phyloP scores from a whole-genome alignment of 2,888 invertebrate species.

The Spisula subtruncata region DNA sequence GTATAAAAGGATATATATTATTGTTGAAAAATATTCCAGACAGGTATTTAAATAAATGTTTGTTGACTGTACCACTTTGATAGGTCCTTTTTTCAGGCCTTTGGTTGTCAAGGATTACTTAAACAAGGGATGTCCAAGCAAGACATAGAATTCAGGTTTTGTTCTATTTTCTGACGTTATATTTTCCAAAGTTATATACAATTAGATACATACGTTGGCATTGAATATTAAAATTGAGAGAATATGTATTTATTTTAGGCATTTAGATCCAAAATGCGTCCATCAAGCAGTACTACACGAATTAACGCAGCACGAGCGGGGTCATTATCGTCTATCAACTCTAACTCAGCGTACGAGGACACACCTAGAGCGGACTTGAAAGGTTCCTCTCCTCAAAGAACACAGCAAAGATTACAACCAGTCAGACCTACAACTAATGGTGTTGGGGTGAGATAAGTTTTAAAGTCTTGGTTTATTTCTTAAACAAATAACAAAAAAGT shows the following conservation, averaged over 20 bases:
- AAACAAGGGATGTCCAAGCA: not conserved
- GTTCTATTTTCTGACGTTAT: no score
- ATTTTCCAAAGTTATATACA: no score
- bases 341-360: slow-evolving; percentile 66
- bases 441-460: slow-evolving; percentile 49
- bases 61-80: no score
- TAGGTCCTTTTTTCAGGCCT: no score
- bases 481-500: no score
- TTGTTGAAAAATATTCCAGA: no score
- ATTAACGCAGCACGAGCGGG: slow-evolving; percentile 80
- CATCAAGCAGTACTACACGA: slow-evolving; percentile 76
- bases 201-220: no score
- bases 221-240: no score
- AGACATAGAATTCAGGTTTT: not conserved
- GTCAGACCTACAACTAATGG: slow-evolving; percentile 64
- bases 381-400: slow-evolving; percentile 60
- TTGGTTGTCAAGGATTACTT: no score
- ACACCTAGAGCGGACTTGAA: slow-evolving; percentile 64
- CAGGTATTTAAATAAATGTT: not conserved
- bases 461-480: not conserved
- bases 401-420: slow-evolving; percentile 52
- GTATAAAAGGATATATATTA: no score
- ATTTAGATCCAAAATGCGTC: slow-evolving; percentile 80
- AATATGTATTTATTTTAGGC: slow-evolving; percentile 72
- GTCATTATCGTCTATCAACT: slow-evolving; percentile 79